Conservation (phyloP, 2,888 invertebrate species). For the Oscheius sp. region DNA sequence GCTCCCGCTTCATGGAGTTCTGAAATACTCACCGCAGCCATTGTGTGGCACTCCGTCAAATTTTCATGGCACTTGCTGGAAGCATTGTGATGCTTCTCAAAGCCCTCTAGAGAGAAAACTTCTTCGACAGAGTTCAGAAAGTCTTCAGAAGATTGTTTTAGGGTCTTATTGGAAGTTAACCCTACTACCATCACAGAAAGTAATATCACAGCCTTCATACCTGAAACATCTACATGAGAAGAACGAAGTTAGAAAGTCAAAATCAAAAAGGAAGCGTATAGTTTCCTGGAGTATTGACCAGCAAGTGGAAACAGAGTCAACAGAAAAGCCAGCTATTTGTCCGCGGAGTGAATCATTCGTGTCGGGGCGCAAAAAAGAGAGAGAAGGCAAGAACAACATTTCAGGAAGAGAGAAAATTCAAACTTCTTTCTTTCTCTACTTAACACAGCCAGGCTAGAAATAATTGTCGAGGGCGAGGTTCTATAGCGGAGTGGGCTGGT, state of each 20-base stretch:
- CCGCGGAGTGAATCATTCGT: background rate
- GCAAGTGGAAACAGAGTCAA: slow-evolving; percentile 2
- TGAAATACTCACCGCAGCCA: slow-evolving; percentile 6
- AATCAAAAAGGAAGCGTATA: background rate
- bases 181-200: background rate
- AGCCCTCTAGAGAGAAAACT: background rate
- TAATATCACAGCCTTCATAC: slow-evolving; percentile 4
- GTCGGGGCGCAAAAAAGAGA: too few species aligned
- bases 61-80: slow-evolving; percentile 18
- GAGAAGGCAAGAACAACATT: too few species aligned
- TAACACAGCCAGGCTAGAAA: background rate
- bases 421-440: too few species aligned
- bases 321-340: background rate
- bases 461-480: slow-evolving; percentile 23
- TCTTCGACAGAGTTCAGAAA: too few species aligned
- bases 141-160: too few species aligned
- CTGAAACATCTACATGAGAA: background rate
- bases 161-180: background rate
- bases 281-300: background rate
- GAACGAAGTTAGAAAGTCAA: background rate
- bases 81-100: background rate
- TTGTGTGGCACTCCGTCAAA: slow-evolving; percentile 11
- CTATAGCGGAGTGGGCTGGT: slow-evolving; percentile 22
- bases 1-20: background rate
- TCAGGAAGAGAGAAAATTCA: too few species aligned